Base-by-base conservation (phyloP, 2,113 vertebrate genomes). In the Crotophaga sulcirostris region DNA sequence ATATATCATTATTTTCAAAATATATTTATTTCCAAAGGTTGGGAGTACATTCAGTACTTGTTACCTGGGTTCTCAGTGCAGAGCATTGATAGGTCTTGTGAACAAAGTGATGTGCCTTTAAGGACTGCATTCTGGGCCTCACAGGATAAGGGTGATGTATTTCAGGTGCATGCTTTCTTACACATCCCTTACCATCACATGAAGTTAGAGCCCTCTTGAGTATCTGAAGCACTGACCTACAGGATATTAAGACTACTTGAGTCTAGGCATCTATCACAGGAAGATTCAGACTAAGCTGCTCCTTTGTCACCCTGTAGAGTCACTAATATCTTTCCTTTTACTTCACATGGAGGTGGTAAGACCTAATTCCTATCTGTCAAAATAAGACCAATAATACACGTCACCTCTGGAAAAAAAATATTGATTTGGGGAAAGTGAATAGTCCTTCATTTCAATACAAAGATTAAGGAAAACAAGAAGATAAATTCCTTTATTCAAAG, bases 401-500 rank as follows among this genome's bases (percentile, higher is more conserved):
- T 93, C 40, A 63, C 33, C 62, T 79, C 23, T 1, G 13, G 44
- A 44, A 47, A 19, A 44, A 40, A 72, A 87, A 52, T 3, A 2
- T 40, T 45, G 5, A 58, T 73, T 42, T 85, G 21, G 16, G 23
- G 16, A 72, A 79, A 68, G 34, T 87, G 59, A 34, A 54, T 74
- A 80, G 68, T 86, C 42, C 59, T 93, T 93, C 55, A 67, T 11
- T 80, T 94, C 58, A 77, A 83, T 70, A 89, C 34, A 77, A 82
- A 91, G 34, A 85, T 51, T 78, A 73, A 90, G 47, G 59, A 86
- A 3, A 86, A 3, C 51, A 88, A 74, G 69, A 89, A 91, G 75
- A 95, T 58, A 66, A 82, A 87, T 86, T 85, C 17, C 54, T 84
- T 87, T 89, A 91, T 96, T 84, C 54, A 84, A 81, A 91, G 29